A percentile compares a stretch with the other conserved stretches of the same genome.
Evolutionary conservation across 1,140 invertebrate genomes (phyloP).

Genomic region (Periplaneta americana): DNA sequence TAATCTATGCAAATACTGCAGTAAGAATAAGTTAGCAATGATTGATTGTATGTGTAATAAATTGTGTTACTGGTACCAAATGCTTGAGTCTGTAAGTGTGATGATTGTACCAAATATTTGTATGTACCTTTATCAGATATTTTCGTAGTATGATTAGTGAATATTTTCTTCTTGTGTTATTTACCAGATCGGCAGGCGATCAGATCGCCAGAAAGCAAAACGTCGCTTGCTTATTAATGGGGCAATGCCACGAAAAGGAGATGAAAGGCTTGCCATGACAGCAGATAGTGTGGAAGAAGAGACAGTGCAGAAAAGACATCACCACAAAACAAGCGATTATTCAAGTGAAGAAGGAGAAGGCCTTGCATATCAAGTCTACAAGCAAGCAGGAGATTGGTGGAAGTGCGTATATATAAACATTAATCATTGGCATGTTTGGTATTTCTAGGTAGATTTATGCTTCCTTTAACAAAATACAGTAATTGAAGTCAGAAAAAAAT

Average conservation of each 20-base stretch:
- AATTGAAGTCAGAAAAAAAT: too few relatives aligned
- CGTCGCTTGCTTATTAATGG: constrained; percentile 34
- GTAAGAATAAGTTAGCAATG: too few relatives aligned
- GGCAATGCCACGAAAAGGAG: constrained; percentile 29
- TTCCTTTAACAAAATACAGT: too few relatives aligned
- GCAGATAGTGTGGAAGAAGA: constrained; percentile 26
- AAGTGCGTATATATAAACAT: constrained; percentile 40
- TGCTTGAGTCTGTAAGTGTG: too few relatives aligned
- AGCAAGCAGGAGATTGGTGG: constrained; percentile 42
- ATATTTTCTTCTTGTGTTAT: not conserved
- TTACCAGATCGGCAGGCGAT: constrained; percentile 24
- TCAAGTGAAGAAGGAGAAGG: constrained; percentile 37
- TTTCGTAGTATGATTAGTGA: too few relatives aligned
- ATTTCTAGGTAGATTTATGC: too few relatives aligned
- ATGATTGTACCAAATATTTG: too few relatives aligned
- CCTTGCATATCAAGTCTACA: constrained; percentile 39
- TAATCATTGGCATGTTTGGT: too few relatives aligned
- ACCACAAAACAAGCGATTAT: constrained; percentile 34
- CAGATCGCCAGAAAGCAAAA: constrained; percentile 35
- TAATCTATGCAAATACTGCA: too few relatives aligned
- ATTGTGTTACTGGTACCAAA: too few relatives aligned
- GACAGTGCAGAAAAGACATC: constrained; percentile 24
- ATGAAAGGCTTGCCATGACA: constrained; percentile 18
- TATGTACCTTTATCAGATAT: too few relatives aligned
- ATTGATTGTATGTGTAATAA: too few relatives aligned